Percentiles rank a stretch among this genome's conserved stretches.
phyloP scores from a whole-genome alignment of 1,140 invertebrate genomes.

The Hormaphis cornu region DNA sequence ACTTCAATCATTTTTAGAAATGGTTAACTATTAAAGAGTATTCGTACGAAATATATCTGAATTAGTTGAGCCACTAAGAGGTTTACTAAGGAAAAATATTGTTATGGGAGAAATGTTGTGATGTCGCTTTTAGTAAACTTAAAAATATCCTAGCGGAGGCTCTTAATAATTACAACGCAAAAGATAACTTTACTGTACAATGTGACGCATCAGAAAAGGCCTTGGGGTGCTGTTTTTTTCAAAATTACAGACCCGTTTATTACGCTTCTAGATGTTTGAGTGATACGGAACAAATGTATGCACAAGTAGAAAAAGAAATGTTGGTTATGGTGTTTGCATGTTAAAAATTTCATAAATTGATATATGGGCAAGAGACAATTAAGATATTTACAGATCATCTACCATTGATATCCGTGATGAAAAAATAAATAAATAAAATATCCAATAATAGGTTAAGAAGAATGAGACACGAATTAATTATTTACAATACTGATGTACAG shows the following conservation, averaged over 20 bases:
- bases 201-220: slow-evolving; percentile 36
- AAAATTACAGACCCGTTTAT: slow-evolving; percentile 37
- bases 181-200: slow-evolving; percentile 33
- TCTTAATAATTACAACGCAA: slow-evolving; percentile 33
- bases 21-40: slow-evolving; percentile 38
- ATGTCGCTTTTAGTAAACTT: slow-evolving; percentile 32
- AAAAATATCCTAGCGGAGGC: slow-evolving; percentile 34
- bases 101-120: not conserved
- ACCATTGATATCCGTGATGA: slow-evolving; percentile 42
- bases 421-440: slow-evolving; percentile 40
- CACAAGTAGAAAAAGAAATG: slow-evolving; percentile 42
- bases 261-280: slow-evolving; percentile 40
- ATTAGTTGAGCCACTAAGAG: slow-evolving; percentile 33
- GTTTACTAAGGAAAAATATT: slow-evolving; percentile 31
- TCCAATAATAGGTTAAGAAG: slow-evolving; percentile 24
- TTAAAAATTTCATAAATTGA: slow-evolving; percentile 39
- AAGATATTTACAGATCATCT: slow-evolving; percentile 44
- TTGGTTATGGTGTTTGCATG: slow-evolving; percentile 40
- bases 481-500: slow-evolving; percentile 38
- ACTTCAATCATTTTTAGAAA: slow-evolving; percentile 37
- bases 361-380: slow-evolving; percentile 37
- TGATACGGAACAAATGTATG: slow-evolving; percentile 38
- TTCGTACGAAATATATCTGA: slow-evolving; percentile 37
- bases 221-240: slow-evolving; percentile 38
- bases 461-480: slow-evolving; percentile 36